Evolutionary conservation across 2,888 invertebrate species (phyloP), one percentile per base, ranked within the genome.

Genomic region (Mimumesa dahlbomi): DNA sequence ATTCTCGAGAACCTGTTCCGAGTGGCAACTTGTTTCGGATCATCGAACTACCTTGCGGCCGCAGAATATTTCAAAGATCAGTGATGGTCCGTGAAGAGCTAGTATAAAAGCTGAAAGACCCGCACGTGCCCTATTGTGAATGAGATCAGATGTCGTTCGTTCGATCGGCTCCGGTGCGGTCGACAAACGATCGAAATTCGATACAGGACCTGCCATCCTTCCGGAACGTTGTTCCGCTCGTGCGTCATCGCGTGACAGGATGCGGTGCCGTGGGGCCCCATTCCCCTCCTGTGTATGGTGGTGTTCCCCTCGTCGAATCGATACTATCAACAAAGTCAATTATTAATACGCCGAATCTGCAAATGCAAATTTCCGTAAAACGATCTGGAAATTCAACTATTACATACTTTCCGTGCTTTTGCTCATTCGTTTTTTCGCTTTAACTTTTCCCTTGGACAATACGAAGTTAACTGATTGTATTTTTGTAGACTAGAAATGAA

Each of bases 241-340:
- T 72, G 66, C 75, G 73, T 64, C 58, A 70, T 81, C 65, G 73
- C 80, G 77, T 80, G 81, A 82, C 79, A 73, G 79, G 82, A 82
- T 63, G 9, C 9, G 21, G 53, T 21, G 31, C 29, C 59, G 16
- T 14, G 42, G 19, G 13, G n/a, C 18, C 29, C 18, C 25, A 7
- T 25, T 25, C 25, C 4, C 7, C 7, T 7, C 25, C 25, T n/a
- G n/a, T n/a, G n/a, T n/a, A n/a, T n/a, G n/a, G n/a, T n/a, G n/a
- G n/a, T n/a, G n/a, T n/a, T n/a, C n/a, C n/a, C n/a, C n/a, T n/a
- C n/a, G n/a, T n/a, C n/a, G n/a, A n/a, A n/a, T n/a, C n/a, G n/a
- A n/a, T n/a, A n/a, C n/a, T n/a, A n/a, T n/a, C n/a, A n/a, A n/a
- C n/a, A n/a, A n/a, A n/a, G n/a, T n/a, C n/a, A n/a, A n/a, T n/a